phyloP scores from a whole-genome alignment of 1,140 invertebrate genomes.

The Drosophila setifemur region DNA sequence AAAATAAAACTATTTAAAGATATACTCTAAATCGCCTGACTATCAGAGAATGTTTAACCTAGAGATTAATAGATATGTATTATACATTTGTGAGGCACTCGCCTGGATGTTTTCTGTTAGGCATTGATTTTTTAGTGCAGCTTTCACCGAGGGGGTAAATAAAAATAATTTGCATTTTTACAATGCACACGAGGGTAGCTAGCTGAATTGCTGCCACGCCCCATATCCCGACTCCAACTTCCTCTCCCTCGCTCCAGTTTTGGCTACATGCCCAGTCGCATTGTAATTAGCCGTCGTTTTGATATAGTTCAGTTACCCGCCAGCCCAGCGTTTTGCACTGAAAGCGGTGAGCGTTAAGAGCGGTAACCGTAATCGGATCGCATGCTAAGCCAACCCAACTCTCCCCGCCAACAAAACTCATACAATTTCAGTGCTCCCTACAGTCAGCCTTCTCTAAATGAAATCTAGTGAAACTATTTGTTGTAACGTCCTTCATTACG shows the following conservation, averaged over 20 bases:
- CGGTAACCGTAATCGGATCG: constrained; percentile 69
- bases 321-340: constrained; percentile 47
- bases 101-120: too few relatives aligned
- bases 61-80: too few relatives aligned
- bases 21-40: too few relatives aligned
- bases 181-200: constrained; percentile 3
- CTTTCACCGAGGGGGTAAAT: constrained; percentile 18
- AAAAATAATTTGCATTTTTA: constrained; percentile 28
- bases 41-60: too few relatives aligned
- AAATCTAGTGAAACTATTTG: too few relatives aligned
- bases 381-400: constrained; percentile 61
- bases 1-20: too few relatives aligned
- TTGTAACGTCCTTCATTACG: too few relatives aligned
- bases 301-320: constrained; percentile 70
- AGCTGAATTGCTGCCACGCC: neutral
- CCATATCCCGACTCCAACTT: neutral
- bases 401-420: neutral
- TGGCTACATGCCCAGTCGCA: constrained; percentile 28
- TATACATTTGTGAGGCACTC: too few relatives aligned
- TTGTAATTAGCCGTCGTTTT: constrained; percentile 53
- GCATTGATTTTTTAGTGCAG: constrained; percentile 1
- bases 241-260: neutral
- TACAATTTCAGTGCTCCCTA: neutral
- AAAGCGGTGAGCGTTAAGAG: constrained; percentile 31
- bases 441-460: neutral